Evolutionary conservation across 2,113 vertebrate species (phyloP), one percentile per base, ranked within the genome.

Genomic region (Ammodytes marinus): DNA sequence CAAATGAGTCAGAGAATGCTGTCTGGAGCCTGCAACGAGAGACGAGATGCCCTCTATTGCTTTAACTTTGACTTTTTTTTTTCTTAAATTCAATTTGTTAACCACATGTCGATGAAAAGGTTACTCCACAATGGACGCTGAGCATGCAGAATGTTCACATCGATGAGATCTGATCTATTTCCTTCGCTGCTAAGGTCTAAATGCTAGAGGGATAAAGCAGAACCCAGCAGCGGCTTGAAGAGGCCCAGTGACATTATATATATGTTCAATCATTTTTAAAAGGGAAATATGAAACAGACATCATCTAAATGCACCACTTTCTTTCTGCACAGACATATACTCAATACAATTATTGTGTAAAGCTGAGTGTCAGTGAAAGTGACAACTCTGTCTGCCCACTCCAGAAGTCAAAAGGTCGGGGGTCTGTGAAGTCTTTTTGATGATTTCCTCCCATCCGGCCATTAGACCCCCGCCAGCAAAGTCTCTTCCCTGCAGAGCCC

Each of bases 401-500:
- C 15, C 27, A 49, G 12, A 47, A 74, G 69, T 76, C 68, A 39
- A 66, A 3, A 72, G 81, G 77, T 88, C 80, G 74, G 74, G 19
- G 57, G 69, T n/a, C 64, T 49, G 3, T 61, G 45, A 37, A 61
- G 71, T 87, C 63, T 43, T 80, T 75, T 89, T 84, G 75, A 87
- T 66, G 59, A 82, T 77, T 77, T 83, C 79, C 73, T 58, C 69
- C 71, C 63, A 77, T 88, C 80, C 63, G 80, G 71, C 88, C 86
- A 94, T 93, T 91, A 93, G 86, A 93, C 87, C 84, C 91, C 89
- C 37, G 68, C 86, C 77, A 81, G 84, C 71, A 55, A 49, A 82
- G 80, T 78, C 55, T 39, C 37, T 84, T 83, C 74, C 86, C 88
- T 82, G 88, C 89, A 75, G 85, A 86, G 89, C 76, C 84, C 79